Evolutionary conservation across 2,888 invertebrate species (phyloP), one percentile per base, ranked within the genome.

Genomic region (Thyatira batis): DNA sequence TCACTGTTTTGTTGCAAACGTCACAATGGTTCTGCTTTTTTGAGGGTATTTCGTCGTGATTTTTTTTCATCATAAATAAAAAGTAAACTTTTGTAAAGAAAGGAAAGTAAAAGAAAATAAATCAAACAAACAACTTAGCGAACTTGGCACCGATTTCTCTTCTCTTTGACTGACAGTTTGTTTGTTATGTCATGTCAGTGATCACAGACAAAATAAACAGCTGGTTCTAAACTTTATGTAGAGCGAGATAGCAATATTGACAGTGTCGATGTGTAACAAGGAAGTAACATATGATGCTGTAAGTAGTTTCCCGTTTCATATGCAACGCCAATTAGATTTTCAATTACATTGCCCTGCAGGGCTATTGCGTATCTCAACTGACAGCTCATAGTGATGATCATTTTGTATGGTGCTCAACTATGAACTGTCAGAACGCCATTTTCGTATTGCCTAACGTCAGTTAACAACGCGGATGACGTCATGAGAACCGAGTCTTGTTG

Each of bases 1-100:
- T 55, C 3, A 85, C 69, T 6, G 57, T 63, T 64, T 80, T 83
- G 8, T 65, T 54, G 51, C 86, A 87, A 51, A 78, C 65, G 21
- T 69, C 49, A 55, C 86, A 87, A 45, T 61, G 54, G 17, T 73
- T 64, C 28, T 60, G 70, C 54, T 66, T 13, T 9, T 73, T 46
- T 55, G 66, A 13, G 33, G 4, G n/a, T 54, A 61, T 21, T 46
- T 58, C 28, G 55, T 65, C 60, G 60, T 71, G 0, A 51, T 46
- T 46, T 48, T 27, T 63, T 54, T 61, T 67, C 61, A 64, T 71
- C 55, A 50, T 60, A 10, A 28, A 62, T 54, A 58, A 43, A 45
- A 54, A 57, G 58, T 46, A 39, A 48, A 51, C 1, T 5, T 9
- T 28, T 27, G 10, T 48, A 49, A 53, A 46, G 46, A 51, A 56